Base-by-base conservation (phyloP, 2,113 vertebrate species). In the Willisornis vidua region DNA sequence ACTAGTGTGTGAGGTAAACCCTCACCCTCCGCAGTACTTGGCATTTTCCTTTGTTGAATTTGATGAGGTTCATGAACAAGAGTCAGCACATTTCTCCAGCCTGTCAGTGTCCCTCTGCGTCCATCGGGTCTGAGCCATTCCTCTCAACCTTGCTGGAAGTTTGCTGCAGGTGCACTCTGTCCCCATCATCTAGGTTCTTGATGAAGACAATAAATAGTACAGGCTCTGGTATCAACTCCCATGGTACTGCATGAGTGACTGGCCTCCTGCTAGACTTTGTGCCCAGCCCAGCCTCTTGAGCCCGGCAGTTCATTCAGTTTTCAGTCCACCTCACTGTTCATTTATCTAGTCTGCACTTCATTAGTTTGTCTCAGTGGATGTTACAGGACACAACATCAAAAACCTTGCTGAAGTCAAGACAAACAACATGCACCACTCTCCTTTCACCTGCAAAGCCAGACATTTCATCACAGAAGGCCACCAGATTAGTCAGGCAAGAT, bases 221-320 rank as follows among this genome's bases (percentile, higher is more conserved):
- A 26, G 33, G 9, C 5, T 19, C 35, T 5, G 4, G 6, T 43
- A 52, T 19, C 52, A 77, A 16, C 16, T 7, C 46, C 29, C 0
- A 0, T 48, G 49, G 33, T 73, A 62, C 55, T n/a, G 46, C 51
- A 55, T 17, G 23, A 80, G 14, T 41, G 52, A 76, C 58, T 46
- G 35, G 29, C 10, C 16, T 54, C 28, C 22, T 63, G 48, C 26
- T 67, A 24, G 48, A 73, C 15, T 39, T 80, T 14, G 5, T 74
- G 51, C 10, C 29, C 46, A 74, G 58, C 25, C 55, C 43, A 58
- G 62, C 24, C 12, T 28, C 67, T 35, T 49, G 5, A 73, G 78
- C 22, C 14, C 63, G 77, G 51, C 26, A 65, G 33, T 31, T 62
- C 24, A 28, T 25, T 66, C 48, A 48, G 24, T 55, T 75, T 48